These are phyloP conservation scores for Akabosia matsudoensis DNA, from an alignment of 1,140 invertebrate genomes.

Conservation along the genomic window DNA sequence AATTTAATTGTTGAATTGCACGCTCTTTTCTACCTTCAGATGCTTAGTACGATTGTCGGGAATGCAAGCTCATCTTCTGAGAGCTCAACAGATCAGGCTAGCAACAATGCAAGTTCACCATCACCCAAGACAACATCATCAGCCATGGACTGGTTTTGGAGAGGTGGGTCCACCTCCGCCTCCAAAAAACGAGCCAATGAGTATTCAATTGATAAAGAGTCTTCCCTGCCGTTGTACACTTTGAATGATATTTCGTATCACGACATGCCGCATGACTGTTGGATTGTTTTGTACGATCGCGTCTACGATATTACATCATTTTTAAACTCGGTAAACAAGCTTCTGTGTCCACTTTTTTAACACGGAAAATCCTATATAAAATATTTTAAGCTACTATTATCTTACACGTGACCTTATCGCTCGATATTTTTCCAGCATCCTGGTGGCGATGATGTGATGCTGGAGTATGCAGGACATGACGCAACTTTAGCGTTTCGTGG, in stretches of 20 bases:
- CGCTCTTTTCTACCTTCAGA: no score
- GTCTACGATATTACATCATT: conserved; percentile 64
- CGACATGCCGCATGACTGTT: conserved; percentile 56
- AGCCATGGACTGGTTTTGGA: not conserved
- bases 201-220: conserved; percentile 31
- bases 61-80: not conserved
- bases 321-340: conserved; percentile 55
- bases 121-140: not conserved
- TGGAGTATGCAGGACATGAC: conserved; percentile 82
- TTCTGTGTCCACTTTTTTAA: not conserved
- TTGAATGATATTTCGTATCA: conserved; percentile 58
- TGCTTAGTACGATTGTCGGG: conserved; percentile 3
- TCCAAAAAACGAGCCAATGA: no score
- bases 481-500: conserved; percentile 78
- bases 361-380: not conserved
- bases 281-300: conserved; percentile 60
- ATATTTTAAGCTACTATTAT: no score
- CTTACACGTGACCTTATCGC: conserved; percentile 30
- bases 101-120: not conserved
- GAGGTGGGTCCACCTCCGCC: not conserved
- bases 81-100: not conserved
- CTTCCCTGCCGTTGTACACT: conserved; percentile 45
- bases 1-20: no score
- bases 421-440: conserved; percentile 64
- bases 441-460: conserved; percentile 75